phyloP scores from a whole-genome alignment of 2,797 vertebrate genomes.

The Erethizon dorsatum region DNA sequence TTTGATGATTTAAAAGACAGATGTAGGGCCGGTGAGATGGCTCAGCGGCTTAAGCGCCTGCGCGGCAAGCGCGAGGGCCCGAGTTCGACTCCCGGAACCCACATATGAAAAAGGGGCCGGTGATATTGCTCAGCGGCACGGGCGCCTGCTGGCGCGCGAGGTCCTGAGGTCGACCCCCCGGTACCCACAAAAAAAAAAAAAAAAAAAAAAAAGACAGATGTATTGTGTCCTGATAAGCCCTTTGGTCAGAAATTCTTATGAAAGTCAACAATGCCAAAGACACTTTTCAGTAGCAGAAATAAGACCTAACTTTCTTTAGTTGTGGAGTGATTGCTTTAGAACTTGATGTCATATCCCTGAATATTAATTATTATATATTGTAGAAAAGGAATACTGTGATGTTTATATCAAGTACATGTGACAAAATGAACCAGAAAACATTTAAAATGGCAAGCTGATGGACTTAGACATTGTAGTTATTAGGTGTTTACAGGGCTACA shows the following conservation, averaged over 20 bases:
- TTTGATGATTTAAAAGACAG: too few species aligned
- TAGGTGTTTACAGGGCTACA: slow-evolving; percentile 77
- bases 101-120: too few species aligned
- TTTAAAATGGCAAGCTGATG: slow-evolving; percentile 83
- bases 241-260: not conserved
- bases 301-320: slow-evolving; percentile 19
- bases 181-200: too few species aligned
- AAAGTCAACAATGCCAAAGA: slow-evolving; percentile 48
- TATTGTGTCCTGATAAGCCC: too few species aligned
- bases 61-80: too few species aligned
- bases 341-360: slow-evolving; percentile 11
- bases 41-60: too few species aligned
- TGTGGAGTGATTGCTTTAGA: slow-evolving; percentile 59
- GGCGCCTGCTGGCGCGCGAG: too few species aligned
- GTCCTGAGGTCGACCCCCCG: too few species aligned
- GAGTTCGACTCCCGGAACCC: too few species aligned
- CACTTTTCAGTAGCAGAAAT: slow-evolving; percentile 32
- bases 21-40: too few species aligned
- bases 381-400: slow-evolving; percentile 85
- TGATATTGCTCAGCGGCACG: too few species aligned
- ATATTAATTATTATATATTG: not conserved
- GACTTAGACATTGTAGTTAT: slow-evolving; percentile 70
- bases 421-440: slow-evolving; percentile 84
- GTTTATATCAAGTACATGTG: slow-evolving; percentile 72
- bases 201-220: too few species aligned